A percentile compares a stretch with the other conserved stretches of the same genome.
phyloP scores from a whole-genome alignment of 2,888 invertebrate species.

The Parnassius glacialis region DNA sequence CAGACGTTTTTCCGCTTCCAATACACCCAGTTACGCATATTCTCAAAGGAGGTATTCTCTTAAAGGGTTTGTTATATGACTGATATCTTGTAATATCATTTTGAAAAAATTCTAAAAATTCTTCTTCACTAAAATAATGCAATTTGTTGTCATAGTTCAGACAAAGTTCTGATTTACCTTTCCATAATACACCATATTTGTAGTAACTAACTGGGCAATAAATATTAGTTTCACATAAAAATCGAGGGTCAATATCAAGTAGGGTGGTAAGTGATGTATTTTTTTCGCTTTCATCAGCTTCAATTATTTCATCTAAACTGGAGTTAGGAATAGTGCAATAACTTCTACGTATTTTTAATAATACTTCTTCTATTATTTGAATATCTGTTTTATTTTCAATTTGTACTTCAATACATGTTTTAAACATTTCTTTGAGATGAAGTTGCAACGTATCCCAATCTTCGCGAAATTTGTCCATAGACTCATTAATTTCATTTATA shows the following conservation, averaged over 20 bases:
- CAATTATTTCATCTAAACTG: slow-evolving; percentile 47
- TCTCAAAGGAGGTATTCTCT: slow-evolving; percentile 71
- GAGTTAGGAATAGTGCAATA: slow-evolving; percentile 46
- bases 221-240: slow-evolving; percentile 79
- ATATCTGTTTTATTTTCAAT: slow-evolving; percentile 66
- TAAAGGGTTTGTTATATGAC: slow-evolving; percentile 61
- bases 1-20: slow-evolving; percentile 77
- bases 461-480: slow-evolving; percentile 60
- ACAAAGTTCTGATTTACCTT: slow-evolving; percentile 80
- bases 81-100: slow-evolving; percentile 73
- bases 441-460: slow-evolving; percentile 61
- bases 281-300: slow-evolving; percentile 45
- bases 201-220: slow-evolving; percentile 83
- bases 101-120: slow-evolving; percentile 72
- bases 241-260: slow-evolving; percentile 52
- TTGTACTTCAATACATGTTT: slow-evolving; percentile 68
- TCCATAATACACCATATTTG: slow-evolving; percentile 78
- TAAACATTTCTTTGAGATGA: slow-evolving; percentile 63
- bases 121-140: slow-evolving; percentile 76
- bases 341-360: slow-evolving; percentile 55
- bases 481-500: slow-evolving; percentile 41
- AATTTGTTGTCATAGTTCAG: slow-evolving; percentile 76
- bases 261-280: slow-evolving; percentile 45
- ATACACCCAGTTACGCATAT: slow-evolving; percentile 81
- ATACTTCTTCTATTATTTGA: slow-evolving; percentile 58